phyloP scores from a whole-genome alignment of 2,888 invertebrate species.

The Zaprionus obscuricornis region DNA sequence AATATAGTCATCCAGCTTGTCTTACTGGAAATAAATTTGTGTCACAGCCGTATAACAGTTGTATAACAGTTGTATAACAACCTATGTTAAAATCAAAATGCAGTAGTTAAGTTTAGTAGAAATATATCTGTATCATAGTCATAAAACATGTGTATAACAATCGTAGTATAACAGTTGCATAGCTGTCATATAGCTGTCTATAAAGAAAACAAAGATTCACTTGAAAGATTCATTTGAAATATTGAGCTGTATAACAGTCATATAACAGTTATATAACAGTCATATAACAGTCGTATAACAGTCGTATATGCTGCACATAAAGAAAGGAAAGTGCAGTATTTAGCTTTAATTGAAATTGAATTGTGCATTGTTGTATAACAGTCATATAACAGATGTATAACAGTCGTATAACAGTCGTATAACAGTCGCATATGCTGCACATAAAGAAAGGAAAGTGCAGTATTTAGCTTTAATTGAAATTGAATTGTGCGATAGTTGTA shows the following conservation, averaged over 20 bases:
- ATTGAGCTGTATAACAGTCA: no score
- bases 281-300: no score
- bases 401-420: slow-evolving; percentile 2
- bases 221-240: no score
- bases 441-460: neutral
- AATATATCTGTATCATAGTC: no score
- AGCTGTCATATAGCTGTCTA: neutral
- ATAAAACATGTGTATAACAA: no score
- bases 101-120: neutral
- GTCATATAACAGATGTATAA: no score
- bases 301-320: no score
- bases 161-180: neutral
- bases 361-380: neutral
- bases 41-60: neutral
- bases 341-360: no score
- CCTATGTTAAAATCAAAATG: no score
- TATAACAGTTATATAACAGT: no score
- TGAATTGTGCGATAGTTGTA: slow-evolving; percentile 3
- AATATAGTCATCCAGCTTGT: neutral
- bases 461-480: slow-evolving; percentile 3
- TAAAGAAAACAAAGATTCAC: no score
- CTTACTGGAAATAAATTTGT: neutral
- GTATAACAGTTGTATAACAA: slow-evolving; percentile 18
- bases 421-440: slow-evolving; percentile 2
- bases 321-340: no score